These are phyloP conservation scores for Lethocerus indicus DNA, from an alignment of 1,140 invertebrate species.

Conservation along the genomic window DNA sequence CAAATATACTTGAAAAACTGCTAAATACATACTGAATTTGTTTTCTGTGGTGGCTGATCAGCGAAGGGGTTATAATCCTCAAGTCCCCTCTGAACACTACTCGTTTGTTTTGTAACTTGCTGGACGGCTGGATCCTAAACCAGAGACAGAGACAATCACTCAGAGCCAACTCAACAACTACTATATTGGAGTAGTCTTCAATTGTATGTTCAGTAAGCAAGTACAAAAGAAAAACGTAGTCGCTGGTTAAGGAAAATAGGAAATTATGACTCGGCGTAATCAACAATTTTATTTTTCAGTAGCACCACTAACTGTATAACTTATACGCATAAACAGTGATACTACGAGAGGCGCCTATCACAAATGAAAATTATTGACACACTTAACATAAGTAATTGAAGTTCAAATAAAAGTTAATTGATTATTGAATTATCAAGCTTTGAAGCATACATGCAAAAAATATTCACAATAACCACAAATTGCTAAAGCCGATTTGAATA, in stretches of 20 bases:
- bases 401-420: too few relatives aligned
- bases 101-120: slow-evolving; percentile 55
- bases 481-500: too few relatives aligned
- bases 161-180: background rate
- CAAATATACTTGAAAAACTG: too few relatives aligned
- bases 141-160: background rate
- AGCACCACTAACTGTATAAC: too few relatives aligned
- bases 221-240: background rate
- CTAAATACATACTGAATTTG: slow-evolving; percentile 17
- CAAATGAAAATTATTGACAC: too few relatives aligned
- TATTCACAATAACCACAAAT: too few relatives aligned
- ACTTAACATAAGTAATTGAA: too few relatives aligned
- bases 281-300: background rate
- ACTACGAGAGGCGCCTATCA: too few relatives aligned
- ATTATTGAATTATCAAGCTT: too few relatives aligned
- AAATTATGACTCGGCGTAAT: background rate
- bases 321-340: too few relatives aligned
- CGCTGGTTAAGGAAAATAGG: background rate
- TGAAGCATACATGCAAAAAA: too few relatives aligned
- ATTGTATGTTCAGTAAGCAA: background rate
- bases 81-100: slow-evolving; percentile 50
- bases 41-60: slow-evolving; percentile 33
- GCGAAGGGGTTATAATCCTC: slow-evolving; percentile 93
- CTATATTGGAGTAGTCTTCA: background rate
- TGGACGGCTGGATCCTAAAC: slow-evolving; percentile 86